Percentiles rank a stretch among this genome's conserved stretches.
Conservation (phyloP, 2,113 vertebrate species). For the Oryzias melastigma region DNA sequence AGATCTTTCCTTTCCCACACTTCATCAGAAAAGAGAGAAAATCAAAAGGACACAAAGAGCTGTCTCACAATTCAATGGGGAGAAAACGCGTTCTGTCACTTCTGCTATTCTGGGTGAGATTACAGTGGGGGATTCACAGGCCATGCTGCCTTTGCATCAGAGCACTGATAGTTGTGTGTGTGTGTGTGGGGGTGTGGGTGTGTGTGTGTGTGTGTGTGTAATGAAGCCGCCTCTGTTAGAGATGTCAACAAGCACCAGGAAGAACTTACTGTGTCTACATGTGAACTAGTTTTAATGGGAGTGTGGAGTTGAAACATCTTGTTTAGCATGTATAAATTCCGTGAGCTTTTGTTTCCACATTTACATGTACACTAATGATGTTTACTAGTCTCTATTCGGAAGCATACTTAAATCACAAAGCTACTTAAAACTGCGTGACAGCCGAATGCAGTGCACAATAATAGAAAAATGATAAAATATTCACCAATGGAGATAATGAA, state of each 20-base stretch:
- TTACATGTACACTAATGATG: slow-evolving; percentile 33
- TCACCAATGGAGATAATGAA: slow-evolving; percentile 18
- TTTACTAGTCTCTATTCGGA: slow-evolving; percentile 22
- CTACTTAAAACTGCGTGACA: neutral
- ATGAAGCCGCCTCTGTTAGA: slow-evolving; percentile 29
- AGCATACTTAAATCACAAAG: slow-evolving; percentile 20
- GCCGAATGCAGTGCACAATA: slow-evolving; percentile 12
- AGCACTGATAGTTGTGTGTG: slow-evolving; percentile 18
- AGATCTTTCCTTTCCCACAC: slow-evolving; percentile 67
- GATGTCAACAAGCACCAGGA: neutral
- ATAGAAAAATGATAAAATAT: slow-evolving; percentile 34
- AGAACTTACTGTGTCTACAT: slow-evolving; percentile 16
- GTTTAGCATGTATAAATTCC: slow-evolving; percentile 6
- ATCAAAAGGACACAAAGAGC: slow-evolving; percentile 75
- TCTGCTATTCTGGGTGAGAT: slow-evolving; percentile 69
- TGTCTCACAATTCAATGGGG: slow-evolving; percentile 63
- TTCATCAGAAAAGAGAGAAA: slow-evolving; percentile 66
- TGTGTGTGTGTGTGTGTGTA: slow-evolving; percentile 35
- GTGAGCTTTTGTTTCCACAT: slow-evolving; percentile 7
- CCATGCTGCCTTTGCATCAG: slow-evolving; percentile 48
- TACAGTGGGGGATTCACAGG: slow-evolving; percentile 63
- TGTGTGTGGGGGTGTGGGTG: too few relatives aligned
- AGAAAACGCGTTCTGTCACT: slow-evolving; percentile 69
- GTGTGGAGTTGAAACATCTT: slow-evolving; percentile 23
- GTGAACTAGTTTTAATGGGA: neutral